These are phyloP conservation scores for Leucoptera coffeella DNA, from an alignment of 2,888 invertebrate species.

Conservation along the genomic window DNA sequence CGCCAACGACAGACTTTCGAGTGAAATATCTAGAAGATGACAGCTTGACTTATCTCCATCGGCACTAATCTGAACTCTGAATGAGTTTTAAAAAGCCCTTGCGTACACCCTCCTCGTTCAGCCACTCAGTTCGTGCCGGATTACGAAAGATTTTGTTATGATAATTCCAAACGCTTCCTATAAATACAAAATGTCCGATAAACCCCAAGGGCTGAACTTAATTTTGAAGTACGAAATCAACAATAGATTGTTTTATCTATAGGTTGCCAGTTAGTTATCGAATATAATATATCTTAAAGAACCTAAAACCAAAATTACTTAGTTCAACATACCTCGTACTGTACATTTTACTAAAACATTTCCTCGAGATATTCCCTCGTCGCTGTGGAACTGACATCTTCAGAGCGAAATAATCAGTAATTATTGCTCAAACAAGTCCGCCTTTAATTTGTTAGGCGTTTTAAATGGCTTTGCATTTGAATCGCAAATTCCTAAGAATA, in stretches of 20 bases:
- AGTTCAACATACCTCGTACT: too few relatives aligned
- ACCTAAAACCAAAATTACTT: conserved; percentile 1
- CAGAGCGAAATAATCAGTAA: conserved; percentile 50
- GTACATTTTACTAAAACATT: too few relatives aligned
- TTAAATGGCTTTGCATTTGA: conserved; percentile 53
- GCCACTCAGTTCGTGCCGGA: too few relatives aligned
- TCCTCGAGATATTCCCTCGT: too few relatives aligned
- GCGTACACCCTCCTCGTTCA: too few relatives aligned
- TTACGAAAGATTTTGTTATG: conserved; percentile 39
- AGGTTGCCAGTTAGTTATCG: too few relatives aligned
- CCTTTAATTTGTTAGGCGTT: conserved; percentile 53
- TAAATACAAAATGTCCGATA: too few relatives aligned
- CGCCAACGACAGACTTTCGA: conserved; percentile 18
- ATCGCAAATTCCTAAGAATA: conserved; percentile 53
- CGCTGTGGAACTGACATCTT: too few relatives aligned
- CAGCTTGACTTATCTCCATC: conserved; percentile 31
- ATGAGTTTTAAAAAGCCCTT: conserved; percentile 27
- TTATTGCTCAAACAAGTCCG: conserved; percentile 48
- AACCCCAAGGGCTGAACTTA: too few relatives aligned
- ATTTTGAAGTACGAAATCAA: too few relatives aligned
- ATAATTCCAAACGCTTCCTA: too few relatives aligned
- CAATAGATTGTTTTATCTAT: too few relatives aligned
- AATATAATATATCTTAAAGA: conserved; percentile 27
- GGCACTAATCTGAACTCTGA: conserved; percentile 27
- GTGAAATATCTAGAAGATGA: conserved; percentile 30